These are phyloP conservation scores for Lepilemur ruficaudatus DNA, from an alignment of 2,797 vertebrate genomes.

Conservation along the genomic window DNA sequence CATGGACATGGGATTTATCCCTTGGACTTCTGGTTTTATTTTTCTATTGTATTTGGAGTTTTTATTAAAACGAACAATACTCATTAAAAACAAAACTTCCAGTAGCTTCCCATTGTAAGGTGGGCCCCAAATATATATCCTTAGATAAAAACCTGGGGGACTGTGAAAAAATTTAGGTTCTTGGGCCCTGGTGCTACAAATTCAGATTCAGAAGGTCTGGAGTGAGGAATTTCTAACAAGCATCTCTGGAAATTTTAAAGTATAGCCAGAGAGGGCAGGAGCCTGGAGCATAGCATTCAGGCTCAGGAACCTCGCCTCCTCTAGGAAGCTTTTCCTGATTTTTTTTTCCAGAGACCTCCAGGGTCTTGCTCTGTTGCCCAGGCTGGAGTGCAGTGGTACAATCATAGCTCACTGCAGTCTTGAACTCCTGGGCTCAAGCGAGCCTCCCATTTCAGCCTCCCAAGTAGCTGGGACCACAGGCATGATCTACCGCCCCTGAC, in stretches of 20 bases:
- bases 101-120: not conserved
- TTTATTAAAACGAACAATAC: not conserved
- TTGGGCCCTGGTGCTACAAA: not conserved
- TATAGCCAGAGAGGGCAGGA: not conserved
- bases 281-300: not conserved
- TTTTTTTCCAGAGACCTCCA: no score
- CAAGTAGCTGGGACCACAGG: no score
- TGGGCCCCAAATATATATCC: not conserved
- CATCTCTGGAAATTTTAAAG: not conserved
- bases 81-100: not conserved
- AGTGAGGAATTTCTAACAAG: not conserved
- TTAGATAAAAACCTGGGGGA: not conserved
- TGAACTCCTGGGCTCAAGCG: no score
- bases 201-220: not conserved
- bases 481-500: not conserved
- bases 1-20: not conserved
- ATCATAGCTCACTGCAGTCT: no score
- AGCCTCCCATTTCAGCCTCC: no score
- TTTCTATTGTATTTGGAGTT: not conserved
- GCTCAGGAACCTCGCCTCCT: not conserved
- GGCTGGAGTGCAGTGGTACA: no score
- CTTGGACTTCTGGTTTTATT: not conserved
- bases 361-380: not conserved
- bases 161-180: not conserved
- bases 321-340: not conserved